Base-by-base conservation (phyloP, 2,113 vertebrate genomes). In the Emydocephalus ijimae region DNA sequence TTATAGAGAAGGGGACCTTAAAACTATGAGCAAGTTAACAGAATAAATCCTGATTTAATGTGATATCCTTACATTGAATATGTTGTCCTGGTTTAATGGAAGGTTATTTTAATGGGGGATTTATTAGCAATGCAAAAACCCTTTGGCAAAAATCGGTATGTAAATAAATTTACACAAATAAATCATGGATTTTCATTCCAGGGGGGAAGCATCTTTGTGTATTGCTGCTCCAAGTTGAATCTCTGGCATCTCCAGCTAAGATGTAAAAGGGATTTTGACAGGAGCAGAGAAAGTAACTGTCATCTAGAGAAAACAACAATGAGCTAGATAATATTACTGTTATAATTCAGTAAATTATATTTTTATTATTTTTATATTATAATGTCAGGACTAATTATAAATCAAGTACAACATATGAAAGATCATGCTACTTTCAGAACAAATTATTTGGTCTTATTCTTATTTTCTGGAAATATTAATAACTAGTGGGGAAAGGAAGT, bases 401-500 rank as follows among this genome's bases (percentile, higher is more conserved):
- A 56, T 43, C 81, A 87, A 87, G 20, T 87, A 45, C 81, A 91
- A 91, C 81, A n/a, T 18, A 50, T 91, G 81, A 87, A 61, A n/a
- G 29, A 50, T 50, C 48, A 21, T 85, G 85, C 54, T 59, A 56
- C 39, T 85, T 59, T 87, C 26, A 50, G 14, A 91, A 91, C 4
- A 48, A 48, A 61, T 61, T 91, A 91, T 91, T 91, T 91, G 45
- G 48, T 61, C 39, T 48, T 87, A 87, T 3, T 8, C 18, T 26
- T 87, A 29, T 55, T 91, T 91, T 56, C 90, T 61, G 54, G 90
- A 91, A 91, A 91, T 86, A 56, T 15, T n/a, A 61, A 86, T 87
- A 91, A 86, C 18, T 29, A 54, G 24, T 14, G 86, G 26, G 54
- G 55, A 91, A 91, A 48, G 15, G 20, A 48, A 59, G 48, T 50